A percentile compares a stretch with the other conserved stretches of the same genome.
Evolutionary conservation across 2,888 invertebrate species (phyloP).

Genomic region (Drosophila ezoana): DNA sequence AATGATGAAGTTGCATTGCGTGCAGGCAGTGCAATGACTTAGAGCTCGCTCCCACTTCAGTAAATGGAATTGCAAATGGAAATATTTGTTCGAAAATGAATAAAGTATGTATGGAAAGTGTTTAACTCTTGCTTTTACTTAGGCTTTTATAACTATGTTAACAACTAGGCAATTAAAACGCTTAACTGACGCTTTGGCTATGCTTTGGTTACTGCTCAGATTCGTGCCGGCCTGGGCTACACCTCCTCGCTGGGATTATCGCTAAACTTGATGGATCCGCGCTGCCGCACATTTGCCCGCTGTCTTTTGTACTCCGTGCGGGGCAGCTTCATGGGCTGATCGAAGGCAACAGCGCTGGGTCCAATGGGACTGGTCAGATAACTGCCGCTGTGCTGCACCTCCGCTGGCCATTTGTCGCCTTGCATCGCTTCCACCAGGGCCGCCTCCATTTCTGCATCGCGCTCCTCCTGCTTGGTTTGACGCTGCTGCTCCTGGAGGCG

Average conservation of each 20-base stretch:
- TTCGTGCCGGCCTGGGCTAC: constrained; percentile 31
- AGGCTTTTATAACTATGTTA: constrained; percentile 48
- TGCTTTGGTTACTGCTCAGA: constrained; percentile 64
- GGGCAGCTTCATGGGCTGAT: constrained; percentile 53
- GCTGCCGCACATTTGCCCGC: constrained; percentile 63
- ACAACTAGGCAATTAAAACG: constrained; percentile 57
- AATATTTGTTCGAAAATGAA: constrained; percentile 20
- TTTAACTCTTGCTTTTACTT: constrained; percentile 48
- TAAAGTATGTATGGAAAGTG: constrained; percentile 13
- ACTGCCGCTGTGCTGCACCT: constrained; percentile 56
- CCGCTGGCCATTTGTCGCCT: constrained; percentile 76
- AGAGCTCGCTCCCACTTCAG: not conserved
- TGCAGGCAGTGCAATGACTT: constrained; percentile 63
- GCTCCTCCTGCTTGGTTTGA: constrained; percentile 47
- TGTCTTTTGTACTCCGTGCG: constrained; percentile 57
- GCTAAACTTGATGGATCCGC: constrained; percentile 79
- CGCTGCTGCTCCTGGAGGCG: constrained; percentile 61
- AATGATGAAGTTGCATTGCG: constrained; percentile 58
- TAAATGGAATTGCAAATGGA: constrained; percentile 12
- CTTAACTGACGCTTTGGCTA: constrained; percentile 65
- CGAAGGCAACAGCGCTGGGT: constrained; percentile 71
- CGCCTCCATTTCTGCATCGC: constrained; percentile 56
- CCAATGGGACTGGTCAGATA: constrained; percentile 73
- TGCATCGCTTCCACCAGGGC: constrained; percentile 61
- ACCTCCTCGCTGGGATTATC: constrained; percentile 73